Conservation (phyloP, 2,888 invertebrate species). For the Craniophora ligustri region DNA sequence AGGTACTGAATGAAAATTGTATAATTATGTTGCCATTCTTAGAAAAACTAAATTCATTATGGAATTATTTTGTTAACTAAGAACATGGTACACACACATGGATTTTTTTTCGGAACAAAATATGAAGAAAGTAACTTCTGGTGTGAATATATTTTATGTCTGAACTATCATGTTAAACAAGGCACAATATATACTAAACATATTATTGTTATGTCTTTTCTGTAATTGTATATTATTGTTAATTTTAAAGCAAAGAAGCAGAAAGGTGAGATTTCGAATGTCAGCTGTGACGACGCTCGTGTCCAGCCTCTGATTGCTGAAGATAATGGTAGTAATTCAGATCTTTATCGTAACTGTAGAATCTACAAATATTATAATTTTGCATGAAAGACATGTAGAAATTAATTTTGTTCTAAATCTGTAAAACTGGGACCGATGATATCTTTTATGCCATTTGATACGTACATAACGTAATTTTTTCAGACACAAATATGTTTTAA, state of each 20-base stretch:
- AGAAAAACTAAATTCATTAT: not conserved
- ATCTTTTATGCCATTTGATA: slow-evolving; percentile 6
- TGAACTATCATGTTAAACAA: slow-evolving; percentile 36
- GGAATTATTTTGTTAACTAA: not conserved
- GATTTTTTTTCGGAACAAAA: slow-evolving; percentile 45
- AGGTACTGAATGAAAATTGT: slow-evolving; percentile 5
- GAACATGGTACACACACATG: too few species aligned
- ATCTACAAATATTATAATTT: slow-evolving; percentile 26
- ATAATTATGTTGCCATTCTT: not conserved
- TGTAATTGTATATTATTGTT: slow-evolving; percentile 69
- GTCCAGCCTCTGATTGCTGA: slow-evolving; percentile 70
- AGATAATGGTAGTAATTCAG: slow-evolving; percentile 76
- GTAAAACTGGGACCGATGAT: slow-evolving; percentile 24
- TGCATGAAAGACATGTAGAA: slow-evolving; percentile 40
- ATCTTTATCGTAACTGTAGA: slow-evolving; percentile 39
- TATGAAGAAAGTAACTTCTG: slow-evolving; percentile 21
- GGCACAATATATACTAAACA: slow-evolving; percentile 35
- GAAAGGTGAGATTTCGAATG: slow-evolving; percentile 78
- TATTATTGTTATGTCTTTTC: slow-evolving; percentile 36
- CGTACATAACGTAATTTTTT: slow-evolving; percentile 30
- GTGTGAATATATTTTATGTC: slow-evolving; percentile 28
- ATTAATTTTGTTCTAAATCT: slow-evolving; percentile 29
- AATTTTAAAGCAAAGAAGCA: slow-evolving; percentile 86
- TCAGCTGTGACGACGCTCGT: slow-evolving; percentile 72
- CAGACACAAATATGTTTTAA: slow-evolving; percentile 28